phyloP scores from a whole-genome alignment of 2,113 vertebrate genomes.

The Ammodytes marinus region DNA sequence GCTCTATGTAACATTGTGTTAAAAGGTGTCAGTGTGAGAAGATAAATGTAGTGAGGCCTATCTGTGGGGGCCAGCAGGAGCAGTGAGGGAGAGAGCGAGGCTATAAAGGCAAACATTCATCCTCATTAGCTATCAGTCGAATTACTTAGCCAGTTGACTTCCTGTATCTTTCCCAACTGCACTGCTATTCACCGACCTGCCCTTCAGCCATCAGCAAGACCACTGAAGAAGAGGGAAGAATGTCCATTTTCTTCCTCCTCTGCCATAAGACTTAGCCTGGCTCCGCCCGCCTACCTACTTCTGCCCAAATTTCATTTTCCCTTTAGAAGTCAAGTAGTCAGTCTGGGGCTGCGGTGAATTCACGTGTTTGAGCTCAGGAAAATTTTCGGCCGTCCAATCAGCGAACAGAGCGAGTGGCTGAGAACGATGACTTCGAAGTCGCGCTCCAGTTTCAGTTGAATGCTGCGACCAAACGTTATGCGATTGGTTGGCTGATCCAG shows the following conservation, averaged over 20 bases:
- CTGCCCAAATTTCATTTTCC: too few species aligned
- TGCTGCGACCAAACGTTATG: too few species aligned
- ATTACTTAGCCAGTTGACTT: conserved; percentile 65
- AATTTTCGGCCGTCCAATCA: too few species aligned
- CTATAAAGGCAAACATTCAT: conserved; percentile 64
- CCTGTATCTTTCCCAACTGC: conserved; percentile 54
- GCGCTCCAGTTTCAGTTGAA: too few species aligned
- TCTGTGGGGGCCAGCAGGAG: conserved; percentile 41
- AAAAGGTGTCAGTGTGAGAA: conserved; percentile 43
- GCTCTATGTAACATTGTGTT: conserved; percentile 17
- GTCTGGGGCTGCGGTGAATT: too few species aligned
- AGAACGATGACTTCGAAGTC: too few species aligned
- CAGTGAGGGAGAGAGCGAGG: conserved; percentile 26
- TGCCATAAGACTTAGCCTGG: neutral
- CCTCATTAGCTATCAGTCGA: conserved; percentile 74
- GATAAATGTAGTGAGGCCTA: conserved; percentile 56
- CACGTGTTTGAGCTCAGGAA: too few species aligned
- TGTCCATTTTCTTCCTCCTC: neutral
- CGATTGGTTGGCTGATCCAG: too few species aligned
- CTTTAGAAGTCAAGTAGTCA: too few species aligned
- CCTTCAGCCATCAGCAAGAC: conserved; percentile 60
- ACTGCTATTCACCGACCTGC: conserved; percentile 48
- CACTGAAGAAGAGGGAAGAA: conserved; percentile 5
- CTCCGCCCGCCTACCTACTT: too few species aligned
- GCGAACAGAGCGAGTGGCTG: too few species aligned